Conservation (phyloP, 2,113 vertebrate genomes). For the Columba livia region DNA sequence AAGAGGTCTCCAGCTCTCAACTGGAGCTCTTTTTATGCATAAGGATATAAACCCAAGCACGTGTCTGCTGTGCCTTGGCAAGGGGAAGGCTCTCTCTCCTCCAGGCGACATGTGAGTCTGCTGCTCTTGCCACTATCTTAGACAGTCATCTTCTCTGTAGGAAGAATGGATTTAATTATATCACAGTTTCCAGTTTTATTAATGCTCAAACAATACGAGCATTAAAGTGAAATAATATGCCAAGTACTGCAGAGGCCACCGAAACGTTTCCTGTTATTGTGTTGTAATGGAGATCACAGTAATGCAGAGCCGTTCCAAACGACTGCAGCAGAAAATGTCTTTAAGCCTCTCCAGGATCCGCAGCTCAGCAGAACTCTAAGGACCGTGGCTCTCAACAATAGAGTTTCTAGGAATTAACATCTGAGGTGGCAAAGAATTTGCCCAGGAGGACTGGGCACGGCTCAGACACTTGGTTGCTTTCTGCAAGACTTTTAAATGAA, state of each 20-base stretch:
- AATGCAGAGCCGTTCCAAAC: background rate
- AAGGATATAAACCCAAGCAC: slow-evolving; percentile 40
- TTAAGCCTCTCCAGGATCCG: background rate
- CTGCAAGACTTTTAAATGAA: background rate
- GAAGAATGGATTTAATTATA: slow-evolving; percentile 72
- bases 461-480: background rate
- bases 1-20: slow-evolving; percentile 49
- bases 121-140: slow-evolving; percentile 57
- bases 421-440: slow-evolving; percentile 10
- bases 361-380: background rate
- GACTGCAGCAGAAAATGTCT: slow-evolving; percentile 49
- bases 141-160: slow-evolving; percentile 62
- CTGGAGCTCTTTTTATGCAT: slow-evolving; percentile 27
- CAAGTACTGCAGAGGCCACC: slow-evolving; percentile 58
- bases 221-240: slow-evolving; percentile 56
- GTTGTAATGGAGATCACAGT: slow-evolving; percentile 46
- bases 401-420: slow-evolving; percentile 15
- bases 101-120: slow-evolving; percentile 52
- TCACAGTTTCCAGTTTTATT: slow-evolving; percentile 67
- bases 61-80: slow-evolving; percentile 62
- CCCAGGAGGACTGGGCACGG: background rate
- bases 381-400: background rate
- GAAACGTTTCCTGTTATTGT: slow-evolving; percentile 76
- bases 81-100: background rate
- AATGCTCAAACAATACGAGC: slow-evolving; percentile 55